phyloP scores from a whole-genome alignment of 2,797 vertebrate genomes.

The Ptychobarbus kaznakovi region DNA sequence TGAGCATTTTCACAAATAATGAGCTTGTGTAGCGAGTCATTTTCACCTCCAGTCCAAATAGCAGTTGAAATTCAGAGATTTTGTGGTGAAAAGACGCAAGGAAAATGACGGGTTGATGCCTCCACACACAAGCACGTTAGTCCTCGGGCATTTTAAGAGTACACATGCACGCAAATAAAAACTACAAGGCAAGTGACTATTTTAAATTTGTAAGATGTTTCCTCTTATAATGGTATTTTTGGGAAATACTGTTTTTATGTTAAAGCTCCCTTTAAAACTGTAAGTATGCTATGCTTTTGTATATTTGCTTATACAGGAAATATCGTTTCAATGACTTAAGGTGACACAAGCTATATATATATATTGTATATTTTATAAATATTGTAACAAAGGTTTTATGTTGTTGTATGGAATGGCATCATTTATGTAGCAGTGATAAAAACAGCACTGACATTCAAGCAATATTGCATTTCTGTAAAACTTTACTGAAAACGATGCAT shows the following conservation, averaged over 20 bases:
- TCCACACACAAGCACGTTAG: not conserved
- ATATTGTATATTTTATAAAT: conserved; percentile 37
- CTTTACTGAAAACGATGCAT: conserved; percentile 10
- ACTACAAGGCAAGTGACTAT: not conserved
- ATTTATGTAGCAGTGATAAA: conserved; percentile 14
- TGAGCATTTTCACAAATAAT: not conserved
- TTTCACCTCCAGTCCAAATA: not conserved
- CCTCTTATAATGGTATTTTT: not conserved
- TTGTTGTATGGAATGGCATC: conserved; percentile 3
- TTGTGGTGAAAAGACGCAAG: not conserved
- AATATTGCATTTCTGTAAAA: conserved; percentile 65
- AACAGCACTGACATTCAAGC: conserved; percentile 36
- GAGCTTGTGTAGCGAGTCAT: not conserved
- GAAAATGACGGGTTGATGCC: not conserved
- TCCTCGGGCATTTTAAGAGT: not conserved
- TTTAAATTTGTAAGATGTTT: conserved; percentile 10
- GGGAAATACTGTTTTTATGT: not conserved
- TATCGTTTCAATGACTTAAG: not conserved
- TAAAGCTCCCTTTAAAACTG: not conserved
- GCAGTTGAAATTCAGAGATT: conserved; percentile 1
- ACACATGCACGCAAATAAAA: not conserved
- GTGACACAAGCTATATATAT: conserved; percentile 17
- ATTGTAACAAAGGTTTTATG: conserved; percentile 17
- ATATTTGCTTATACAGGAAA: conserved; percentile 4
- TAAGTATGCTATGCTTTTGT: conserved; percentile 44